Evolutionary conservation across 2,797 vertebrate genomes (phyloP), one percentile per base, ranked within the genome.

Genomic region (Schizopygopsis pylzovi): DNA sequence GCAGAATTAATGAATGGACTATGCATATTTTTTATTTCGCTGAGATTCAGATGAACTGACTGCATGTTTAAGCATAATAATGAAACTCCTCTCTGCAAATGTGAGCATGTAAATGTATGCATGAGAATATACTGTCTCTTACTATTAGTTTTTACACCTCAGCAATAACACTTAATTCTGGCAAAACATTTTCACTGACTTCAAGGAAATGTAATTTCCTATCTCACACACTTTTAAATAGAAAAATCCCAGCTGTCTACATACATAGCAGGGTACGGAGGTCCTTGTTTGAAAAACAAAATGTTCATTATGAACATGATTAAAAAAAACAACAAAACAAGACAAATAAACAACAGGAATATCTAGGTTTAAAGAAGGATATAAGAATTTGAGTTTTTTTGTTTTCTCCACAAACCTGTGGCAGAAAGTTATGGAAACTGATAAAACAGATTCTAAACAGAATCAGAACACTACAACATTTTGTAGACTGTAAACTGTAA

Each of bases 11-110:
- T 67, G 75, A 86, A 77, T 81, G 63, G 18, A 61, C 56, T 68
- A 84, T 85, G 89, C 88, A 92, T 89, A 91, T 92, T 92, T 75
- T 82, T 82, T 84, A 85, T 86, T 91, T 91, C 90, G 86, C 87
- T 79, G 82, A 84, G 20, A 61, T 54, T 88, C 85, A 88, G 25
- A 39, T 87, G 79, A 83, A 83, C 12, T 10, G 68, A 73, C 59
- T 52, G 25, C 8, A 18, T 45, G 20, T 37, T 43, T 52, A 56
- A 28, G 61, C 37, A 43, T 10, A 54, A 72, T 85, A 87, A 85
- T 76, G 10, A 85, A 63, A 85, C 72, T 82, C 87, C 71, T 84
- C 45, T 56, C 54, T 72, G 16, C 54, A 85, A 61, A 70, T 73
- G 54, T 82, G 79, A 75, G 25, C 68, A 83, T 59, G 41, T 65